Percentiles rank a stretch among this genome's conserved stretches.
Conservation (phyloP, 2,888 invertebrate genomes). For the Drosophila kanekoi region DNA sequence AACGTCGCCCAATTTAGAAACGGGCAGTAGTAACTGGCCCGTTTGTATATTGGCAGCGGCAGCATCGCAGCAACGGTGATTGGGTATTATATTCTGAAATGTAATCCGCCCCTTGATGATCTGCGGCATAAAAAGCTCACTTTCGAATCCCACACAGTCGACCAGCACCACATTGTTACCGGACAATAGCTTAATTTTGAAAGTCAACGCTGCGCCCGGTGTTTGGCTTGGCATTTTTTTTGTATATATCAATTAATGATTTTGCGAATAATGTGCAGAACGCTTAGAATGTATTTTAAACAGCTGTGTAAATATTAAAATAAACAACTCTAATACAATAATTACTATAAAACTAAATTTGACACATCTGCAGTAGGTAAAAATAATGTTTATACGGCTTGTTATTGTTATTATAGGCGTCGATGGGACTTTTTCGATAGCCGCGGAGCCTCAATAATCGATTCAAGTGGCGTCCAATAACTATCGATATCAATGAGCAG, state of each 20-base stretch:
- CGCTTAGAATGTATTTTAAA: conserved; percentile 5
- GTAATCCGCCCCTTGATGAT: conserved; percentile 76
- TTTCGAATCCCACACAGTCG: conserved; percentile 71
- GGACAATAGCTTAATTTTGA: conserved; percentile 74
- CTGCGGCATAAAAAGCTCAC: conserved; percentile 81
- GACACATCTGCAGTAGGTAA: neutral
- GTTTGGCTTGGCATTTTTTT: conserved; percentile 33
- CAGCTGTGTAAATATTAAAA: conserved; percentile 21
- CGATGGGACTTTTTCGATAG: conserved; percentile 12
- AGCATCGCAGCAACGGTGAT: conserved; percentile 70
- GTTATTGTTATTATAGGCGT: conserved; percentile 5
- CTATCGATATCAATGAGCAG: conserved; percentile 14
- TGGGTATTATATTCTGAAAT: conserved; percentile 76
- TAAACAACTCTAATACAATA: conserved; percentile 1
- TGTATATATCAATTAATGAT: conserved; percentile 2
- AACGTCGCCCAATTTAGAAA: conserved; percentile 7
- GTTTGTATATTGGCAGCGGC: conserved; percentile 29
- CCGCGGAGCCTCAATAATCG: neutral
- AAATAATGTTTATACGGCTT: conserved; percentile 9
- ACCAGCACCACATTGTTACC: conserved; percentile 77
- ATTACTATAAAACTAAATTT: conserved; percentile 1
- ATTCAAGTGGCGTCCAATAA: neutral
- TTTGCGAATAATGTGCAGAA: neutral
- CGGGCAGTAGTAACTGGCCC: conserved; percentile 22
- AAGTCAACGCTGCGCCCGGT: conserved; percentile 31